phyloP scores from a whole-genome alignment of 2,797 vertebrate species.

The Ciconia nigra region DNA sequence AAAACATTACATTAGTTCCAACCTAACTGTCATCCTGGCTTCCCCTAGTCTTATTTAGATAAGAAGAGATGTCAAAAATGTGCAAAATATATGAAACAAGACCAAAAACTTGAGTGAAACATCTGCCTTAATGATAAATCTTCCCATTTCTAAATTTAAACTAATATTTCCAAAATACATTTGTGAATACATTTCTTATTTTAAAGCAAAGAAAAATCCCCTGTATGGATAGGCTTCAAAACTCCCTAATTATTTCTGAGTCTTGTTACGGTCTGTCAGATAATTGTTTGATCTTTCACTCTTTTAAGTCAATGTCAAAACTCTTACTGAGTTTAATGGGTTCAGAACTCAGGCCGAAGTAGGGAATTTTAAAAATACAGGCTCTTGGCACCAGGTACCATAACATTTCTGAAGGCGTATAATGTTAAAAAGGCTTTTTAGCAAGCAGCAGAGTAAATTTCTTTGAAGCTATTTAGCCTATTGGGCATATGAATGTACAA shows the following conservation, averaged over 20 bases:
- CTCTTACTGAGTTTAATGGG: conserved; percentile 18
- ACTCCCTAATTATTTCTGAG: conserved; percentile 52
- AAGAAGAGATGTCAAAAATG: not conserved
- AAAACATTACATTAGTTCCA: not conserved
- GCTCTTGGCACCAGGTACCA: conserved; percentile 9
- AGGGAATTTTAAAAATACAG: conserved; percentile 57
- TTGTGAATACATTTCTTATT: conserved; percentile 10
- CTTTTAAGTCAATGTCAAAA: conserved; percentile 50
- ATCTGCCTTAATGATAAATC: not conserved
- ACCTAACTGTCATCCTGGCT: not conserved
- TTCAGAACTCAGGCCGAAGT: conserved; percentile 1
- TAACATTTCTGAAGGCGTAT: conserved; percentile 31
- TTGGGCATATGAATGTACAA: not conserved
- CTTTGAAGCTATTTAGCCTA: conserved; percentile 44
- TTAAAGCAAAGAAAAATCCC: conserved; percentile 33
- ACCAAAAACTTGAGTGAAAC: not conserved
- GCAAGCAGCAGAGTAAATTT: not conserved
- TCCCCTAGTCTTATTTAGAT: not conserved
- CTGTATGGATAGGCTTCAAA: conserved; percentile 27
- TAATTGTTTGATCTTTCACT: conserved; percentile 52
- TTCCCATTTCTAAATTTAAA: conserved; percentile 12
- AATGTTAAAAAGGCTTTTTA: conserved; percentile 36
- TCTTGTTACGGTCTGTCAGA: conserved; percentile 43
- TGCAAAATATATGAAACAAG: not conserved
- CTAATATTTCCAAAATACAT: conserved; percentile 46